Percentiles rank a stretch among this genome's conserved stretches.
phyloP scores from a whole-genome alignment of 1,140 invertebrate species.

The Carposina sasakii region DNA sequence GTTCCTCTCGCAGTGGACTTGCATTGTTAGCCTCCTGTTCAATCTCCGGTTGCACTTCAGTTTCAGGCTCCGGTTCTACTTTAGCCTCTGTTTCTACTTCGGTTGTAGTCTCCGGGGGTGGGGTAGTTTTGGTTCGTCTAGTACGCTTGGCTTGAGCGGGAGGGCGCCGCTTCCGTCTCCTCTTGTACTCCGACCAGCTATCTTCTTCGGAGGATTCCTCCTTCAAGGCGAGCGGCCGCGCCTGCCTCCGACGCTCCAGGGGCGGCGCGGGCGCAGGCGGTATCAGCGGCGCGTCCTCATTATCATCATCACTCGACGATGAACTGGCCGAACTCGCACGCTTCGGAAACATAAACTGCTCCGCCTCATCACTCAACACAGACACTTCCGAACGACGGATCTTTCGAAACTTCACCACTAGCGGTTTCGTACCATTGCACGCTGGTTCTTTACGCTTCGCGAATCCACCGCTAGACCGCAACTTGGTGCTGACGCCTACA shows the following conservation, averaged over 20 bases:
- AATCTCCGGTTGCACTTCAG: slow-evolving; percentile 7
- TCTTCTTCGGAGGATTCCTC: slow-evolving; percentile 64
- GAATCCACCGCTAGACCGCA: slow-evolving; percentile 75
- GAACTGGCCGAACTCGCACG: slow-evolving; percentile 74
- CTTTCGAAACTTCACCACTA: slow-evolving; percentile 82
- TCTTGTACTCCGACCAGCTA: slow-evolving; percentile 51
- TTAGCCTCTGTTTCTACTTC: slow-evolving; percentile 19
- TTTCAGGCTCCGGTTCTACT: slow-evolving; percentile 16
- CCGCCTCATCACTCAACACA: slow-evolving; percentile 84
- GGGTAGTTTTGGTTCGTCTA: slow-evolving; percentile 23
- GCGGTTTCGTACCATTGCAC: slow-evolving; percentile 67
- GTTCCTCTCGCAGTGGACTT: slow-evolving; percentile 46
- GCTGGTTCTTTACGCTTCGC: slow-evolving; percentile 45
- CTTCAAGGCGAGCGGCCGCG: slow-evolving; percentile 52
- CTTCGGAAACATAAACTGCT: slow-evolving; percentile 87
- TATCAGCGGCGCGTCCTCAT: slow-evolving; percentile 46
- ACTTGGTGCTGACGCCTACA: slow-evolving; percentile 80
- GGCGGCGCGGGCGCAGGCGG: slow-evolving; percentile 20
- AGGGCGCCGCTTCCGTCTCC: slow-evolving; percentile 39
- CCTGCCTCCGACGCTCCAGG: slow-evolving; percentile 43
- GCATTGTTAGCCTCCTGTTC: no score
- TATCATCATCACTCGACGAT: slow-evolving; percentile 63
- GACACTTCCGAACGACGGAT: slow-evolving; percentile 82
- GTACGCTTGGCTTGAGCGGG: slow-evolving; percentile 30
- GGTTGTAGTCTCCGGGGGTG: slow-evolving; percentile 14